Base-by-base conservation (phyloP, 2,888 invertebrate genomes). In the Megamerina dolium region DNA sequence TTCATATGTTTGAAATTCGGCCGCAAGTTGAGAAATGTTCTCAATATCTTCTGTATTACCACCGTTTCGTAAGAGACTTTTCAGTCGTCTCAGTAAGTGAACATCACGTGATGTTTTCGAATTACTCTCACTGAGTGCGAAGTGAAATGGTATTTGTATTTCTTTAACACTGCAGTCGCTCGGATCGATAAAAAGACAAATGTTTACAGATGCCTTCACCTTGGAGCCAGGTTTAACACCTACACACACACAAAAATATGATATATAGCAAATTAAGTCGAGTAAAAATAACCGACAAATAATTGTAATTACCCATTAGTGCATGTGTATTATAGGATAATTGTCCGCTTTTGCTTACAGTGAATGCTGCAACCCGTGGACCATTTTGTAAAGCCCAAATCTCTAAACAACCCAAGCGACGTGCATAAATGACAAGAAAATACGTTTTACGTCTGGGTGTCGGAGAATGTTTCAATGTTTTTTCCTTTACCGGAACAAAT, bases 381-480 rank as follows among this genome's bases (percentile, higher is more conserved):
- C 96, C 95, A 63, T 87, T 83, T 64, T 92, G 90, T 60, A 91
- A 79, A 4, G 89, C 78, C 83, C 96, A 93, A 45, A 97, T 88
- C 71, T 96, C 97, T 41, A 99, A 77, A 5, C 92, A 79, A 12
- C 94, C 94, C 65, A 93, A 82, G 54, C 88, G 86, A 0, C 95
- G 90, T 5, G 92, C 90, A 70, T 94, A 96, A 51, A 99, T 91
- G 2, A 90, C 83, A 41, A 97, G 75, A 69, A 96, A 97, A 37
- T 89, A 74, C 1, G 81, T 76, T 57, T 80, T 75, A 27, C 79
- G 72, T 9, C 57, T 55, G 21, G 62, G 59, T 3, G 54, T 59
- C 44, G 62, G 60, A 19, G 61, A 52, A 1, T 58, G 63, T 19
- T 65, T 64, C 5, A 65, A 50, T 3, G 63, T 59, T 45, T 79